These are phyloP conservation scores for Thamnophis elegans DNA, from an alignment of 2,797 vertebrate species.

Conservation along the genomic window DNA sequence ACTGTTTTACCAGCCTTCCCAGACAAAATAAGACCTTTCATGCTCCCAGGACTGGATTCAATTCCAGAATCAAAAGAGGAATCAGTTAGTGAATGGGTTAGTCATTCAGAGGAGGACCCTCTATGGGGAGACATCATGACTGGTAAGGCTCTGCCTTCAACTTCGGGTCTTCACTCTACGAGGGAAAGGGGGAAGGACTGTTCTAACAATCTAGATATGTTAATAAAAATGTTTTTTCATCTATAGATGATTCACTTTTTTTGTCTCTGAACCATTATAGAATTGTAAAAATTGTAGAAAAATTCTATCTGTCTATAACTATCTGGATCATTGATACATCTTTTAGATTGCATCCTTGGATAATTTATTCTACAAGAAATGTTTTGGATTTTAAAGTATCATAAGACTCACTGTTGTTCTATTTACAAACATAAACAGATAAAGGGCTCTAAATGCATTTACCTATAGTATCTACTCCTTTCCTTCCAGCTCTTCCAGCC, in stretches of 20 bases:
- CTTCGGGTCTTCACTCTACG: not conserved
- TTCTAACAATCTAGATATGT: no score
- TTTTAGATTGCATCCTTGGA: not conserved
- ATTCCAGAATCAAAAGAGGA: not conserved
- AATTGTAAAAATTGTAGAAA: not conserved
- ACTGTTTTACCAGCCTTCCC: not conserved
- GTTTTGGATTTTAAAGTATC: not conserved
- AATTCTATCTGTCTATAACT: not conserved
- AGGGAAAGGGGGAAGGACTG: not conserved
- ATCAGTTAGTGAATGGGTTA: not conserved
- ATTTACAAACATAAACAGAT: not conserved
- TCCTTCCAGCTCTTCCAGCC: constrained; percentile 93
- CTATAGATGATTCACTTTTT: not conserved
- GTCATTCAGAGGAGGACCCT: not conserved
- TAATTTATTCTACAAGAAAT: not conserved
- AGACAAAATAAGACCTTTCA: not conserved
- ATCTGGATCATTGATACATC: not conserved
- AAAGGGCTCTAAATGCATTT: constrained; percentile 42
- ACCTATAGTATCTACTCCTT: constrained; percentile 93
- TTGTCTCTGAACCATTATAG: not conserved
- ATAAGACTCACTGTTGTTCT: not conserved
- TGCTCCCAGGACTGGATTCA: not conserved
- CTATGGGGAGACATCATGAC: not conserved
- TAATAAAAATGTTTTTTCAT: not conserved
- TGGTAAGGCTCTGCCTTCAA: not conserved